Evolutionary conservation across 2,888 invertebrate genomes (phyloP).

Genomic region (Plagodis pulveraria): DNA sequence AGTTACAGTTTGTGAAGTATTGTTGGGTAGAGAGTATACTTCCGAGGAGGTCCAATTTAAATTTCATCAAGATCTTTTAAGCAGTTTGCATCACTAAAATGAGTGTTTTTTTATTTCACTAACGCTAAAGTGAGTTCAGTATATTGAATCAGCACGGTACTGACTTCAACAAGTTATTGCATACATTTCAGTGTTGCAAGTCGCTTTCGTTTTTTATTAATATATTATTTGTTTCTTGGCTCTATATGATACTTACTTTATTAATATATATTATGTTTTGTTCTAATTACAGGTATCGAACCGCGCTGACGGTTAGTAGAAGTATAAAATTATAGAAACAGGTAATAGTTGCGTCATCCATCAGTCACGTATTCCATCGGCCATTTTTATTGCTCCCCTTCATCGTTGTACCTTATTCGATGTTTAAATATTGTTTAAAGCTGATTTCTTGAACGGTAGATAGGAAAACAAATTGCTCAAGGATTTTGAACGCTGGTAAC

Average conservation of each 20-base stretch:
- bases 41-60: no score
- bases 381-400: neutral
- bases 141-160: no score
- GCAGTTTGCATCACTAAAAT: no score
- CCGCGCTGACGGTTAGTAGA: conserved; percentile 28
- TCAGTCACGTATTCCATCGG: neutral
- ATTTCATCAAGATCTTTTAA: no score
- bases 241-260: neutral
- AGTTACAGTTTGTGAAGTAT: no score
- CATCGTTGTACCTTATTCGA: neutral
- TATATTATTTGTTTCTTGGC: no score
- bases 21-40: no score
- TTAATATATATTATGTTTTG: neutral
- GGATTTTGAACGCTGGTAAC: conserved; percentile 38
- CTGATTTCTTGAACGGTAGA: conserved; percentile 30
- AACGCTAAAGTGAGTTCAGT: no score
- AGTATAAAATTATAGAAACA: conserved; percentile 21
- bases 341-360: conserved; percentile 7
- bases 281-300: conserved; percentile 36
- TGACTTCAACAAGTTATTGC: no score
- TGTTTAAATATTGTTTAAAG: neutral
- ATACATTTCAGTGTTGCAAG: no score
- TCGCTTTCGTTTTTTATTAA: no score
- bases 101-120: no score
- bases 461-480: conserved; percentile 46